Conservation (phyloP, 1,140 invertebrate genomes). For the Macrotrachela quadricornifera region DNA sequence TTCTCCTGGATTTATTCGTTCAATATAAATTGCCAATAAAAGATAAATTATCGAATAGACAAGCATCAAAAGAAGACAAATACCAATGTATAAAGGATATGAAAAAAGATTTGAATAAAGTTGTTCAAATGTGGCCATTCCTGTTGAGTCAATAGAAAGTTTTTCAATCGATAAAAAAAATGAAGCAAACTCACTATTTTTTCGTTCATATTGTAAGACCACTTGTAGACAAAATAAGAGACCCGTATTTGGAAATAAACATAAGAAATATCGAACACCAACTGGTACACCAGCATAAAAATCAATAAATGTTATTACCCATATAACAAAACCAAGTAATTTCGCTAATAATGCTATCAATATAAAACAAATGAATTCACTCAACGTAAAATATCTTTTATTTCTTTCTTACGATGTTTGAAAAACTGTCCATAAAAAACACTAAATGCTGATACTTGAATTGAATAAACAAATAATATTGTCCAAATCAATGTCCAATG, state of each 20-base stretch:
- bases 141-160: too few relatives aligned
- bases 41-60: conserved; percentile 34
- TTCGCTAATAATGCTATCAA: conserved; percentile 6
- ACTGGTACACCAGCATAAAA: conserved; percentile 5
- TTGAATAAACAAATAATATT: not conserved
- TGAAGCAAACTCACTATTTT: too few relatives aligned
- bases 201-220: conserved; percentile 4
- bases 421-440: conserved; percentile 1
- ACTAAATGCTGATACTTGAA: not conserved
- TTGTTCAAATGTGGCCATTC: too few relatives aligned
- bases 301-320: conserved; percentile 3
- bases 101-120: conserved; percentile 5
- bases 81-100: not conserved
- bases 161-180: too few relatives aligned
- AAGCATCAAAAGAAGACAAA: conserved; percentile 22
- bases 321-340: not conserved
- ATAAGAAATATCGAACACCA: conserved; percentile 4
- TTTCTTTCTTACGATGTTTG: conserved; percentile 2
- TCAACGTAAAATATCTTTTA: too few relatives aligned
- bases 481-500: not conserved
- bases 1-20: conserved; percentile 39
- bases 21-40: conserved; percentile 39
- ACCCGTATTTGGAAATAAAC: conserved; percentile 2
- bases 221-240: conserved; percentile 5
- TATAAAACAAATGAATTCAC: not conserved